Evolutionary conservation across 2,888 invertebrate species (phyloP).

Genomic region (Melitaea athalia): DNA sequence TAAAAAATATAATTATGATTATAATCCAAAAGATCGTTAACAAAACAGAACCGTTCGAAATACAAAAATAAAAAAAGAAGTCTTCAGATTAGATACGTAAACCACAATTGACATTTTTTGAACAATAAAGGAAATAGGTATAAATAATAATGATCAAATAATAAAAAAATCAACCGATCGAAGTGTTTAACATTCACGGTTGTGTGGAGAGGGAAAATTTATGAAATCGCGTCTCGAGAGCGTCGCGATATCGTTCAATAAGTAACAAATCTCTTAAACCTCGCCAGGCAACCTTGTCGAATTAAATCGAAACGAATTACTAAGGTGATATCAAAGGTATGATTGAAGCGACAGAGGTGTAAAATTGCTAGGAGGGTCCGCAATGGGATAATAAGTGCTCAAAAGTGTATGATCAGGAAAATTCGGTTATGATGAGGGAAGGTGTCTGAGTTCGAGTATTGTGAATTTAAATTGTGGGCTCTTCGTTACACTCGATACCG

Average conservation of each 20-base stretch:
- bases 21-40: no score
- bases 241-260: slow-evolving; percentile 43
- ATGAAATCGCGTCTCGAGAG: slow-evolving; percentile 36
- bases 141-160: not conserved
- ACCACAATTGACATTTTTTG: not conserved
- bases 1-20: no score
- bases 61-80: no score
- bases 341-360: slow-evolving; percentile 46
- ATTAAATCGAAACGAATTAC: slow-evolving; percentile 19
- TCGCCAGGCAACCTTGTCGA: slow-evolving; percentile 44
- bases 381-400: slow-evolving; percentile 53
- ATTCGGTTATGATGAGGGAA: slow-evolving; percentile 53
- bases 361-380: slow-evolving; percentile 40
- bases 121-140: not conserved
- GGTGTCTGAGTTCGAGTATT: slow-evolving; percentile 45
- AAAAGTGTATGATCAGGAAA: slow-evolving; percentile 52
- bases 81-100: not conserved
- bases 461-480: slow-evolving; percentile 48
- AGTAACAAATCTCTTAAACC: slow-evolving; percentile 48
- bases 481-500: slow-evolving; percentile 35
- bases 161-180: not conserved
- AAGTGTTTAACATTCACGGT: slow-evolving; percentile 17
- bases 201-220: slow-evolving; percentile 21
- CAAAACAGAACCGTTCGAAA: no score
- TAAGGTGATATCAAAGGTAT: slow-evolving; percentile 21